These are phyloP conservation scores for Sphaeridia pumilis DNA, from an alignment of 2,888 invertebrate species.

Conservation along the genomic window DNA sequence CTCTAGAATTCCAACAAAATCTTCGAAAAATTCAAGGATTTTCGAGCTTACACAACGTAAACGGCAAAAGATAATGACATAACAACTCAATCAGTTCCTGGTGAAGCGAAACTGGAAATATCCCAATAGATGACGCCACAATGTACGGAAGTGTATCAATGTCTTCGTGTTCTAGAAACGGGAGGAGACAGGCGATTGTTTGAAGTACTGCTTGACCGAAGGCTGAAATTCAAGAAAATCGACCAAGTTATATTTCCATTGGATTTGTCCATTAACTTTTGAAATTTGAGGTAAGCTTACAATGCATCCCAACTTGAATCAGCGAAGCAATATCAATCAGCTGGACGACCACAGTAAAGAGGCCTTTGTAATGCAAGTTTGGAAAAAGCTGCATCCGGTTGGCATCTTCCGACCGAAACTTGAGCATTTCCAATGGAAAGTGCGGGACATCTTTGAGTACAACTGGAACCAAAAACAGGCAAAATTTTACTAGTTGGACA, in stretches of 20 bases:
- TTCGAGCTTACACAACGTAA: constrained; percentile 72
- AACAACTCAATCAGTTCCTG: constrained; percentile 89
- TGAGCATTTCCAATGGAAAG: constrained; percentile 82
- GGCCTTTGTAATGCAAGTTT: constrained; percentile 89
- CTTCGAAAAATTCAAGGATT: background rate
- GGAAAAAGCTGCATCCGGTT: constrained; percentile 85
- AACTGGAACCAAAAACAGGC: constrained; percentile 48
- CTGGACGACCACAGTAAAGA: constrained; percentile 80
- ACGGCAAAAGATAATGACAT: constrained; percentile 90
- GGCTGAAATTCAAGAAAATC: constrained; percentile 49
- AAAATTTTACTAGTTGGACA: no score
- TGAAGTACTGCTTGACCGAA: constrained; percentile 89
- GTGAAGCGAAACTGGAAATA: constrained; percentile 77
- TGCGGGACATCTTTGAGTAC: constrained; percentile 93
- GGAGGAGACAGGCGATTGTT: constrained; percentile 84
- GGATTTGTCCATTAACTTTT: background rate
- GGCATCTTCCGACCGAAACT: constrained; percentile 71
- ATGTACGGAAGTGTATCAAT: constrained; percentile 91
- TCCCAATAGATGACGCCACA: constrained; percentile 85
- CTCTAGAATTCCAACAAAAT: constrained; percentile 13
- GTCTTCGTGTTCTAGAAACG: constrained; percentile 90
- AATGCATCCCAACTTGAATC: constrained; percentile 74
- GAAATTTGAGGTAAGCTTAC: constrained; percentile 41
- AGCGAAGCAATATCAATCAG: constrained; percentile 87
- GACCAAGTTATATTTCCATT: background rate